These are phyloP conservation scores for Scolopax rusticola DNA, from an alignment of 2,797 vertebrate genomes.

Conservation along the genomic window DNA sequence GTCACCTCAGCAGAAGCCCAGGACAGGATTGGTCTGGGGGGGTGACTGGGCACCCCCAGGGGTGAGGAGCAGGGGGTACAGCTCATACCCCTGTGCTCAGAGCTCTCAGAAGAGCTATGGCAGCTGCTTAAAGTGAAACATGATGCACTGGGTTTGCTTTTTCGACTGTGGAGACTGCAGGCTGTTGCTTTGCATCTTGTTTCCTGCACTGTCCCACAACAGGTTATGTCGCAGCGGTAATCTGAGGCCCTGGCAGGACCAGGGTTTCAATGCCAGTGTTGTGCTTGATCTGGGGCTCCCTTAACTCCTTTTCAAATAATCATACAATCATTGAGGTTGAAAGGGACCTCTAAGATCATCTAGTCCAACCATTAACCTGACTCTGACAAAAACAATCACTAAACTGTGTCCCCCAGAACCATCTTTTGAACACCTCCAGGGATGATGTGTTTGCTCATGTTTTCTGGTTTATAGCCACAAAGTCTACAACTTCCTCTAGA, in stretches of 20 bases:
- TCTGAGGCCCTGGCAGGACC: not conserved
- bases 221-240: not conserved
- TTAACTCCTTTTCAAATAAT: not conserved
- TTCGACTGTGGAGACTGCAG: not conserved
- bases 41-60: not conserved
- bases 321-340: too few species aligned
- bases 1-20: not conserved
- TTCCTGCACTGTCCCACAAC: not conserved
- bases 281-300: not conserved
- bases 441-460: not conserved
- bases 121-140: not conserved
- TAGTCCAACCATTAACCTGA: too few species aligned
- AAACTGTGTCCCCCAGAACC: too few species aligned
- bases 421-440: too few species aligned
- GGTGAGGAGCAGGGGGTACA: not conserved
- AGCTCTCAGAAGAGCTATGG: fast-evolving
- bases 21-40: not conserved
- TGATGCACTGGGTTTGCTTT: not conserved
- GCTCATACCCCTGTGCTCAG: not conserved
- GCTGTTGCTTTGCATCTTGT: not conserved
- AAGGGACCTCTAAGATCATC: too few species aligned
- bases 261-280: not conserved
- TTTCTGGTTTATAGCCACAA: not conserved
- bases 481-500: not conserved
- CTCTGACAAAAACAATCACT: too few species aligned